Base-by-base conservation (phyloP, 2,888 invertebrate genomes). In the Tenodera sinensis region DNA sequence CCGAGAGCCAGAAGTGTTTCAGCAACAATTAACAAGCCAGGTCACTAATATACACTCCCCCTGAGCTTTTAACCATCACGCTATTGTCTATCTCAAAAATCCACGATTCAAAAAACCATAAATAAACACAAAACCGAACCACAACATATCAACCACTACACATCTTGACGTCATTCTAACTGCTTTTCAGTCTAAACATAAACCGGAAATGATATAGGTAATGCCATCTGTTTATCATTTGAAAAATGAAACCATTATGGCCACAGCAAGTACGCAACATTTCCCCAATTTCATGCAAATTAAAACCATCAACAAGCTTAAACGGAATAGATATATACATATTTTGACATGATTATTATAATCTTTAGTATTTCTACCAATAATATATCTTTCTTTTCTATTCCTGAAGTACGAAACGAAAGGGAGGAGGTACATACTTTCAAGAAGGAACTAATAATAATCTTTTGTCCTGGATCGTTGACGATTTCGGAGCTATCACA, bases 161-260 rank as follows among this genome's bases (percentile, higher is more conserved):
- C 87, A 87, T 83, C 83, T 87, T 87, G 87, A 87, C 87, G 87
- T 87, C 87, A 87, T 83, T 82, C 87, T 87, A 71, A 71, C 54
- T 71, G 54, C 20, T 34, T 71, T 87, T 87, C 83, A 87, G 83
- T 87, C 87, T 83, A 28, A 34, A 82, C 81, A 28, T 28, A 81
- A 81, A 87, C 82, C 81, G 87, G 87, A 87, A 87, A 47, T 47
- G 14, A 27, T 42, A 54, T n/a, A 27, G 28, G 54, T 42, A 47
- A 15, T 85, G 85, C 85, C 85, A 85, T 85, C 85, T 85, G 85
- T 54, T 47, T 12, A 54, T 28, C 20, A 71, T 15, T 71, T 4
- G 15, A 71, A 71, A 71, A 71, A 71, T 25, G 20, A 71, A 71
- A 71, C 54, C 20, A 20, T 3, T 71, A 71, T 20, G 3, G 54